Evolutionary conservation across 2,797 vertebrate species (phyloP).

Genomic region (Mergus octosetaceus): DNA sequence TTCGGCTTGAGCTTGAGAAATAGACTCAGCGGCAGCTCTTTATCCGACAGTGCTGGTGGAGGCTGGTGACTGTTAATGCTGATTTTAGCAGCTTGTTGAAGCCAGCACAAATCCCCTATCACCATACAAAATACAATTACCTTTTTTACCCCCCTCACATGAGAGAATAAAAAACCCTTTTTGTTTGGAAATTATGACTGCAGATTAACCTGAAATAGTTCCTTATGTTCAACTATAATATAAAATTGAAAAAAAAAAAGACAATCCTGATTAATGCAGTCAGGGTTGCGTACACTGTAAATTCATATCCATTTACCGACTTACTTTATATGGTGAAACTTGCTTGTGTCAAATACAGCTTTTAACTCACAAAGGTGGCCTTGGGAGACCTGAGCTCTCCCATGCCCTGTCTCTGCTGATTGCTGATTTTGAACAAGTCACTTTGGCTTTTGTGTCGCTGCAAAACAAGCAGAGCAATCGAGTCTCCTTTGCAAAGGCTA

Average conservation of each 20-base stretch:
- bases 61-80: conserved; percentile 4
- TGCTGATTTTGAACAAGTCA: background rate
- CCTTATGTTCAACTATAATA: background rate
- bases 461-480: background rate
- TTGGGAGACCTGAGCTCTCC: background rate
- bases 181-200: conserved; percentile 28
- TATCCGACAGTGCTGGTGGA: background rate
- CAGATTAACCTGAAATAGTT: conserved; percentile 3
- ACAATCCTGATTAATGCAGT: background rate
- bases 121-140: conserved; percentile 32
- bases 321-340: background rate
- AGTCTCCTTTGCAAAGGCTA: background rate
- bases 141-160: background rate
- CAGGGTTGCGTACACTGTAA: background rate
- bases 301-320: background rate
- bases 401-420: background rate
- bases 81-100: conserved; percentile 41
- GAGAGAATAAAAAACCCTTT: background rate
- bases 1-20: conserved; percentile 54
- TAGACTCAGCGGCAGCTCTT: conserved; percentile 41
- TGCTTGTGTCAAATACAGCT: background rate
- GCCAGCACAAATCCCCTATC: conserved; percentile 21
- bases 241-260: background rate
- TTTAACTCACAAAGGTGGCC: background rate
- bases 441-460: background rate